Percentiles rank a stretch among this genome's conserved stretches.
Evolutionary conservation across 1,140 invertebrate genomes (phyloP).

Genomic region (Bilobella aurantiaca): DNA sequence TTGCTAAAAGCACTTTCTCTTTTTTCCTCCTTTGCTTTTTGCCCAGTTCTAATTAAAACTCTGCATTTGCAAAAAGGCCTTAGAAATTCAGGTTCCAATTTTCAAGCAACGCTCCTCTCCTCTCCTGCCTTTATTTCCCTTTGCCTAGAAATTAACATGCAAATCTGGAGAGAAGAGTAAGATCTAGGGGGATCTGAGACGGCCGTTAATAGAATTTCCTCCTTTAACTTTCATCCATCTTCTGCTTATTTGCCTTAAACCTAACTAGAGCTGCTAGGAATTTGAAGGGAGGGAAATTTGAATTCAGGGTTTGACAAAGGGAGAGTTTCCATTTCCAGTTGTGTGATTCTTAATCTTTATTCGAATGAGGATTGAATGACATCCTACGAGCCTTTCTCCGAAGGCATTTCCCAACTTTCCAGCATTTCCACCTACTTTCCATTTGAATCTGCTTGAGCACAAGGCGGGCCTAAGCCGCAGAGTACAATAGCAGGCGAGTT

Average conservation of each 20-base stretch:
- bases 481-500: not conserved
- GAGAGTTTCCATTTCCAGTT: slow-evolving; percentile 7
- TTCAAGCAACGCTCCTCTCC: too few relatives aligned
- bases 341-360: slow-evolving; percentile 6
- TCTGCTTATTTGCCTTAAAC: too few relatives aligned
- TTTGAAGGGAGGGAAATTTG: not conserved
- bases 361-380: slow-evolving; percentile 9
- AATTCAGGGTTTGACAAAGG: not conserved
- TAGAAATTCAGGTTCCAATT: too few relatives aligned
- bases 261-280: too few relatives aligned
- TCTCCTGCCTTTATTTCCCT: not conserved
- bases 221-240: not conserved
- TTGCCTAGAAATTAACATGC: not conserved
- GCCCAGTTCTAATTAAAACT: too few relatives aligned
- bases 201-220: not conserved
- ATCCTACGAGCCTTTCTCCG: not conserved
- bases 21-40: too few relatives aligned
- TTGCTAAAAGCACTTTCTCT: too few relatives aligned
- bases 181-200: not conserved
- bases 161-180: not conserved
- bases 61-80: too few relatives aligned
- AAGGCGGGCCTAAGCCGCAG: not conserved
- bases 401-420: not conserved
- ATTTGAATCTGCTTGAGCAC: not conserved
- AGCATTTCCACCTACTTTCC: not conserved